Percentiles rank a stretch among this genome's conserved stretches.
Evolutionary conservation across 2,113 vertebrate species (phyloP).

Genomic region (Ovis canadensis): DNA sequence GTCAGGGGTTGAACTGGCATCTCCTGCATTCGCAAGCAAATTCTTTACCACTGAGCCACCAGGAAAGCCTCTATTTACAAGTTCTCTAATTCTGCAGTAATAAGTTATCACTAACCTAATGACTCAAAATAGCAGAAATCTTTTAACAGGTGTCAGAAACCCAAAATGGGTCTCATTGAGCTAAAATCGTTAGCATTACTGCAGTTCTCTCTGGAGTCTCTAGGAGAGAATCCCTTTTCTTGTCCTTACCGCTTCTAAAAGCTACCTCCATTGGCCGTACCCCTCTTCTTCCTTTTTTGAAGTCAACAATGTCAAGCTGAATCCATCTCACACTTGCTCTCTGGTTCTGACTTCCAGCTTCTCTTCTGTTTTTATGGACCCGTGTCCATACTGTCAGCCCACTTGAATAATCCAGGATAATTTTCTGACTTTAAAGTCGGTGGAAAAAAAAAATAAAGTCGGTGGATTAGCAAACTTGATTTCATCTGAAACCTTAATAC

Average conservation of each 20-base stretch:
- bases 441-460: background rate
- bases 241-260: background rate
- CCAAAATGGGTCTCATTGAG: background rate
- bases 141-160: background rate
- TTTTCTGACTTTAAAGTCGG: background rate
- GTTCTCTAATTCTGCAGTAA: background rate
- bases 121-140: background rate
- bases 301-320: background rate
- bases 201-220: background rate
- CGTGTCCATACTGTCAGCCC: background rate
- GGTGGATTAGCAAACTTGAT: background rate
- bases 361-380: background rate
- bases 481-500: background rate
- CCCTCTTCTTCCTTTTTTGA: background rate
- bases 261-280: accelerated
- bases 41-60: background rate
- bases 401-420: background rate
- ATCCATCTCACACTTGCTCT: background rate
- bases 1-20: background rate
- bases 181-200: background rate
- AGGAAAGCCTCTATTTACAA: background rate
- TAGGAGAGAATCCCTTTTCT: background rate
- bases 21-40: background rate
- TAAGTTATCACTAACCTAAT: background rate
- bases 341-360: background rate